Base-by-base conservation (phyloP, 2,888 invertebrate genomes). In the Apodemia mormo region DNA sequence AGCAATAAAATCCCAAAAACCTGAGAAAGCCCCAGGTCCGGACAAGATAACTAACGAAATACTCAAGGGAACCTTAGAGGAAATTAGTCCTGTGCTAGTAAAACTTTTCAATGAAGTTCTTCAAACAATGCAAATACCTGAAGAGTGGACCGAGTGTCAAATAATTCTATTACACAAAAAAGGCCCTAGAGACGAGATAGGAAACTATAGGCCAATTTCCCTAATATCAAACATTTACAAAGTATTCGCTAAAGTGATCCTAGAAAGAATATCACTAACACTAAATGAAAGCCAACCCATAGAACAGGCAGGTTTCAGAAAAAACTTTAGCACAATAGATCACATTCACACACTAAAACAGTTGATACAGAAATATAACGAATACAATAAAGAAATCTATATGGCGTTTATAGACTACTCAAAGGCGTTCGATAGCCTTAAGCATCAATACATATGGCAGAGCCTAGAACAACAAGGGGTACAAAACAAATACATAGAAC, bases 331-430 rank as follows among this genome's bases (percentile, higher is more conserved):
- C 54, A 74, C 73, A 33, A 70, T 75, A 14, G 73, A 75, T 64
- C 73, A 77, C 40, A 75, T 77, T n/a, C 74, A 76, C 58, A 76
- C 74, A 37, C n/a, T 73, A 2, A 72, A 73, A 68, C 71, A 69
- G 61, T 30, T 64, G 61, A 30, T 37, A 64, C 61, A 64, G 61
- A 64, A 64, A 6, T 64, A 64, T 37, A 64, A 64, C 29, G 61
- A 64, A 64, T 64, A 64, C 61, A 64, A 64, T 9, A 64, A 64
- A 64, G 33, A 64, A 33, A 64, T 64, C 10, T 64, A 64, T 33
- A 33, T 64, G 9, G 61, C 61, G 6, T 64, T 64, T 33, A 64
- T 64, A 33, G 61, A 64, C 6, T 64, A 64, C 33, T 64, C 61
- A 64, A 64, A 64, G 33, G 61, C 61, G 33, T 64, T 64, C 29